phyloP scores from a whole-genome alignment of 2,797 vertebrate genomes.

The Enteromius paludinosus region DNA sequence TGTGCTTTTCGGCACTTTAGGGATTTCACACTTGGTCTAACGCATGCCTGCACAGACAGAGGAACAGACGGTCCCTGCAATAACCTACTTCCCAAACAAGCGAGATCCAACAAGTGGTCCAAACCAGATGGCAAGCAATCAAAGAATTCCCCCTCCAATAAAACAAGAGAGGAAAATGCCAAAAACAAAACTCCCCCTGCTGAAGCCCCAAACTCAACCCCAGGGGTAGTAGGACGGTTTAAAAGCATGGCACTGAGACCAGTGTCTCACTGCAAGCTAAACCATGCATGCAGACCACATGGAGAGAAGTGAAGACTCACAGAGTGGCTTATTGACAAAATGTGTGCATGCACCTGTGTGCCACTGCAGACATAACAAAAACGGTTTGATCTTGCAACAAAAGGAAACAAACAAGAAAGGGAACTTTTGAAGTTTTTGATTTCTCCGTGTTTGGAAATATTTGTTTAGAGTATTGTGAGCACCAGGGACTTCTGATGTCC shows the following conservation, averaged over 20 bases:
- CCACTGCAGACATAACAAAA: conserved; percentile 21
- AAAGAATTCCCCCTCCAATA: conserved; percentile 47
- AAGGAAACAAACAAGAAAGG: not conserved
- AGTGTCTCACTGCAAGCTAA: conserved; percentile 31
- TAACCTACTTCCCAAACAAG: conserved; percentile 65
- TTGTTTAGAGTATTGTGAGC: not conserved
- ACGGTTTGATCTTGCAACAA: not conserved
- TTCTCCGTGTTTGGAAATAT: not conserved
- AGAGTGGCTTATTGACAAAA: conserved; percentile 7
- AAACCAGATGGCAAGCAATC: conserved; percentile 71
- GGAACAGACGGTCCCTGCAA: conserved; percentile 70
- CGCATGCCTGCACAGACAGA: conserved; percentile 58
- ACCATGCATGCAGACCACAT: conserved; percentile 31
- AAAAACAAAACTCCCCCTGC: conserved; percentile 58
- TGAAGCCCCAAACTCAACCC: conserved; percentile 48
- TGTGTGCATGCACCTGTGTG: conserved; percentile 15
- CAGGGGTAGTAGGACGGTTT: conserved; percentile 63
- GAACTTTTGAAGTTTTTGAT: conserved; percentile 15
- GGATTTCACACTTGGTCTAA: conserved; percentile 69
- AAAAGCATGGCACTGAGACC: conserved; percentile 50
- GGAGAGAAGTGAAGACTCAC: not conserved
- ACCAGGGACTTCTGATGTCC: not conserved
- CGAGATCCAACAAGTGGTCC: conserved; percentile 63
- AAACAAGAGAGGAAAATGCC: conserved; percentile 47
- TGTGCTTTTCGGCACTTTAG: conserved; percentile 17